Evolutionary conservation across 1,140 invertebrate species (phyloP).

Genomic region (Drosophila erecta): DNA sequence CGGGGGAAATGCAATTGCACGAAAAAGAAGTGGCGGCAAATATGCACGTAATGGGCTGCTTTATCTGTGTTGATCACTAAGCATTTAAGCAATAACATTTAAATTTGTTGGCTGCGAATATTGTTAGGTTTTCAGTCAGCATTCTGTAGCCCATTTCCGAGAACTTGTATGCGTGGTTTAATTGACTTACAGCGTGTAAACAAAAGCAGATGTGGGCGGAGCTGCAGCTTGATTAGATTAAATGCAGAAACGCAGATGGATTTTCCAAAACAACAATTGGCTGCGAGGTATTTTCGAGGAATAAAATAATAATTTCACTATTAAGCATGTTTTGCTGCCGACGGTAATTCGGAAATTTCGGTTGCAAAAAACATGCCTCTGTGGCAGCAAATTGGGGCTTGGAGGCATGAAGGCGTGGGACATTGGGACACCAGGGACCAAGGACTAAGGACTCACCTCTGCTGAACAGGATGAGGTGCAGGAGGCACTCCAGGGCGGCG

Average conservation of each 20-base stretch:
- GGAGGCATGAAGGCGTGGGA: too few species aligned
- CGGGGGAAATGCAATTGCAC: slow-evolving; percentile 22
- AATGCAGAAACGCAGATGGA: slow-evolving; percentile 1
- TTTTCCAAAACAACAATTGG: too few species aligned
- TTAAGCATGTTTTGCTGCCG: not conserved
- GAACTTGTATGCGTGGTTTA: not conserved
- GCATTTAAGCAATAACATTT: too few species aligned
- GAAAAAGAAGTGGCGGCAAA: not conserved
- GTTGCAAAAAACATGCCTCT: not conserved
- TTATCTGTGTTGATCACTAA: not conserved
- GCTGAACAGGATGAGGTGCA: slow-evolving; percentile 61
- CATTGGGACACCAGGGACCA: slow-evolving; percentile 22
- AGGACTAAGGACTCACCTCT: slow-evolving; percentile 48
- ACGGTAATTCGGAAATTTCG: not conserved
- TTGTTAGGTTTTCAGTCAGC: too few species aligned
- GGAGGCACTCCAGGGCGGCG: slow-evolving; percentile 55
- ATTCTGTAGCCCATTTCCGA: too few species aligned
- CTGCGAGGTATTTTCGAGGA: not conserved
- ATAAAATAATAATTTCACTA: not conserved
- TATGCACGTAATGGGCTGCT: too few species aligned
- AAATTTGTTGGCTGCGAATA: not conserved
- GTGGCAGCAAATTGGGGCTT: not conserved
- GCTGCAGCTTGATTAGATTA: not conserved
- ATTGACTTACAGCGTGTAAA: not conserved
- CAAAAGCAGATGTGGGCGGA: not conserved